Base-by-base conservation (phyloP, 2,888 invertebrate species). In the Philonicus albiceps region DNA sequence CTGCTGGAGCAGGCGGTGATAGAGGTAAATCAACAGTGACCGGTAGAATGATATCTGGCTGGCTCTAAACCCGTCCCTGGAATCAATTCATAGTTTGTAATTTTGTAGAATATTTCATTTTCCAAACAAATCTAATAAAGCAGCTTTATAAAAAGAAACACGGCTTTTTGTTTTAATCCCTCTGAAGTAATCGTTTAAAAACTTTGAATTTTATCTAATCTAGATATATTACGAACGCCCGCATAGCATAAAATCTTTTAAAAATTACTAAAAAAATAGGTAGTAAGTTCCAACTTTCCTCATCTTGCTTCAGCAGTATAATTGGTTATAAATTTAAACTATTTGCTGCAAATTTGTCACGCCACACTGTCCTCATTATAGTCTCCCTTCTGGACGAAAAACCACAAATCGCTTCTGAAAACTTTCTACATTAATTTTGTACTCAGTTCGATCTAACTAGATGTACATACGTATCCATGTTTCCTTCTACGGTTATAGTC, bases 11-110 rank as follows among this genome's bases (percentile, higher is more conserved):
- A 0, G 92, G 93, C 74, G 93, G 93, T 43, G 94, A 93, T 86
- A 94, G 93, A 87, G 96, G 96, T 13, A 95, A 94, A 90, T 96
- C 96, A 2, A 95, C 94, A 90, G 94, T 95, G 0, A 96, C 96
- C 0, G 96, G 96, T 0, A 95, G 95, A 92, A 93, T 95, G 88
- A 94, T 96, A 87, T 95, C 96, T 19, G 96, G 96, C 1, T 96
- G 96, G 96, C 93, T 96, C 86, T 96, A 94, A 93, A 43, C 19
- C 16, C 49, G n/a, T 37, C 13, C 27, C 31, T 19, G 37, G 74
- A 34, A 74, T 27, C 6, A n/a, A 34, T 34, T 2, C 19, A 74
- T 53, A 76, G 27, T 19, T 75, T 75, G 16, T 37, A 49, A 75
- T 86, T 75, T 53, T 74, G 75, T 43, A 86, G 43, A 53, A n/a